Evolutionary conservation across 1,140 invertebrate species (phyloP), one percentile per base, ranked within the genome.

Genomic region (Aphaenogaster rudis): DNA sequence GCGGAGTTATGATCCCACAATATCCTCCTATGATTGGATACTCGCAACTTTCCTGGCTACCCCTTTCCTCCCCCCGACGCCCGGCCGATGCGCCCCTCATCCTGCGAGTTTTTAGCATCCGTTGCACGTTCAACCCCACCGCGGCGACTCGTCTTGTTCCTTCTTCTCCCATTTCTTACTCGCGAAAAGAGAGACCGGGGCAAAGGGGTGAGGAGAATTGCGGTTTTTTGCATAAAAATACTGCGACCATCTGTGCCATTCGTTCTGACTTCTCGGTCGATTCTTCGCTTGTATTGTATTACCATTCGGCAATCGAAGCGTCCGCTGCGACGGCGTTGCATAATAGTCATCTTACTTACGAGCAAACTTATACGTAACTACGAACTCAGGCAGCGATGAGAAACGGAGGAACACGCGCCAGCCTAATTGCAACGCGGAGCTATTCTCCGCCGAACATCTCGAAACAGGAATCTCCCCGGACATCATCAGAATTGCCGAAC

Each of bases 21-120:
- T 94, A 94, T 94, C 92, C 93, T 90, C 17, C 90, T 89, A 92
- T 93, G 92, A 94, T 94, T 94, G 91, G 93, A 93, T 93, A 86
- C 92, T 78, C 63, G 63, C 78, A 93, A 93, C 92, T 93, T 92
- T 91, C 79, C 69, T 54, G 48, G 39, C 52, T 72, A 21, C 33
- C 77, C 61, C 57, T 79, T 63, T 71, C 67, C 66, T 66, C 42
- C 11, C n/a, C n/a, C 76, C 79, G 67, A 63, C 50, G 33, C 64
- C 42, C 67, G 33, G 33, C 42, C 45, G 67, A 74, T 39, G n/a
- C 59, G 45, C 69, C 45, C 50, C 88, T 81, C 42, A 39, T 57
- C n/a, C 63, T 33, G 52, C 76, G 64, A 71, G 71, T 88, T 82
- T 72, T 89, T 88, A 87, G 48, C 82, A 90, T 84, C 88, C 85